These are phyloP conservation scores for Rhodeus uyekii DNA, from an alignment of 2,797 vertebrate species.

Conservation along the genomic window DNA sequence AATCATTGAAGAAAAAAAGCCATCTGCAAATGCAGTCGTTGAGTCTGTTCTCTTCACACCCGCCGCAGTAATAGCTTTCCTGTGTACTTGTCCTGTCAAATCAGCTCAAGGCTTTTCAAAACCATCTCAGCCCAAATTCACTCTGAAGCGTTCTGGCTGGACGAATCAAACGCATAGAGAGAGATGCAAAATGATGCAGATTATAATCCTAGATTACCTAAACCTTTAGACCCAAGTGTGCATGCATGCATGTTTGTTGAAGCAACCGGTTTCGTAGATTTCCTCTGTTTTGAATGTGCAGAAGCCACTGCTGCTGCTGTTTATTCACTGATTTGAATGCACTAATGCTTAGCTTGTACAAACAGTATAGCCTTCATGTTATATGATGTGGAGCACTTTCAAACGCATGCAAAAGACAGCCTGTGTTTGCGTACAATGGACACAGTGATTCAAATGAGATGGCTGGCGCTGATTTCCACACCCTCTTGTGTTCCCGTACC, in stretches of 20 bases:
- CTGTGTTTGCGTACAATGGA: constrained; percentile 15
- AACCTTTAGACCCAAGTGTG: background rate
- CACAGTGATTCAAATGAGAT: constrained; percentile 32
- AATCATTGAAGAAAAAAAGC: constrained; percentile 48
- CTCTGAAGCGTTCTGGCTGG: constrained; percentile 3
- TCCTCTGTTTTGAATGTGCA: no score
- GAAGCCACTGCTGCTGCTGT: no score
- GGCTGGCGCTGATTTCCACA: constrained; percentile 44
- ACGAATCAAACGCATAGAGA: background rate
- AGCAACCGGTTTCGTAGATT: no score
- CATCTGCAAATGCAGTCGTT: constrained; percentile 69
- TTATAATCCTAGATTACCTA: background rate
- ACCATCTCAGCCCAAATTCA: constrained; percentile 65
- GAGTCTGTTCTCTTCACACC: constrained; percentile 59
- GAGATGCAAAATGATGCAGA: constrained; percentile 5
- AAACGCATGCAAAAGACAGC: constrained; percentile 12
- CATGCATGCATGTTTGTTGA: background rate
- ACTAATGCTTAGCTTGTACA: background rate
- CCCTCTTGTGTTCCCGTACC: constrained; percentile 15
- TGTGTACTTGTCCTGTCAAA: constrained; percentile 74
- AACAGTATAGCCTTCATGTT: background rate
- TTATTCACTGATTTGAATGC: constrained; percentile 4
- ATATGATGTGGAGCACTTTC: constrained; percentile 1
- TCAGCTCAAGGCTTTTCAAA: constrained; percentile 68
- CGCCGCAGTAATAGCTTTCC: constrained; percentile 73